These are phyloP conservation scores for Perizoma affinitatum DNA, from an alignment of 2,888 invertebrate genomes.

Conservation along the genomic window DNA sequence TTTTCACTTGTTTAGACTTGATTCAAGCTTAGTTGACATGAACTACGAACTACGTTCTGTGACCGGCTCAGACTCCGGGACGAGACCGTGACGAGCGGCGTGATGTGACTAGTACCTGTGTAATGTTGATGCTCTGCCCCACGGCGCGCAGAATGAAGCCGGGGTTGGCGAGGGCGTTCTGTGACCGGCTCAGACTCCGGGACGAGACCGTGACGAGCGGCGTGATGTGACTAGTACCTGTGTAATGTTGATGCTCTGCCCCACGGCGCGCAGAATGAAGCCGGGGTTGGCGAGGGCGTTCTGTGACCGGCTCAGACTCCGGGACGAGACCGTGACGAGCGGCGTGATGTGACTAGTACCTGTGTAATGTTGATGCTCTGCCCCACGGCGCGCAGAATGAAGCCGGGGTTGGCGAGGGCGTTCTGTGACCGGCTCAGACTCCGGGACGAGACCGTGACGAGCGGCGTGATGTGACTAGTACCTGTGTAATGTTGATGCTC, in stretches of 20 bases:
- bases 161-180: conserved; percentile 59
- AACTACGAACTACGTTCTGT: no score
- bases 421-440: conserved; percentile 42
- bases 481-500: conserved; percentile 71
- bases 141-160: conserved; percentile 70
- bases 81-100: background rate
- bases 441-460: conserved; percentile 18
- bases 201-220: conserved; percentile 4
- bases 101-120: conserved; percentile 51
- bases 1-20: no score
- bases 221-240: conserved; percentile 46
- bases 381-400: conserved; percentile 65
- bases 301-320: conserved; percentile 40
- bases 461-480: conserved; percentile 20
- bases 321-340: conserved; percentile 17
- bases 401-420: conserved; percentile 66
- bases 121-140: conserved; percentile 66
- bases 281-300: conserved; percentile 64
- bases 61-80: conserved; percentile 40
- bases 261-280: conserved; percentile 67
- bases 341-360: conserved; percentile 39
- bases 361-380: conserved; percentile 69
- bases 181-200: conserved; percentile 39
- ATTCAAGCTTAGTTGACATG: no score
- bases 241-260: conserved; percentile 67